Percentiles rank a stretch among this genome's conserved stretches.
These are phyloP conservation scores for Caenorhabditis angaria DNA, from an alignment of 2,888 invertebrate species.

Conservation along the genomic window DNA sequence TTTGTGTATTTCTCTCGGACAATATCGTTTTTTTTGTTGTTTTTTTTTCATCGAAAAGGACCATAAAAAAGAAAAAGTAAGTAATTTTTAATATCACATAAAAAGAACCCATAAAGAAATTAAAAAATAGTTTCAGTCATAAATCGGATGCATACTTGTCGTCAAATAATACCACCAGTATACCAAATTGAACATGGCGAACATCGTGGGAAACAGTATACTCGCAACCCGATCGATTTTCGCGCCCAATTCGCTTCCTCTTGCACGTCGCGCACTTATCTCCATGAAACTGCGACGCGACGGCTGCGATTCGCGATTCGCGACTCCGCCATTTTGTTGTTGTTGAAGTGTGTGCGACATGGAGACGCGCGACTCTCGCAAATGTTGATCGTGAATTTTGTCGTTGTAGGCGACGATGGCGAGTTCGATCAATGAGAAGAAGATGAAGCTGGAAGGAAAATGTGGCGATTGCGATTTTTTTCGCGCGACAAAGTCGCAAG, in stretches of 20 bases:
- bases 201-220: slow-evolving; percentile 65
- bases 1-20: too few species aligned
- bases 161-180: slow-evolving; percentile 65
- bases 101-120: neutral
- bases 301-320: neutral
- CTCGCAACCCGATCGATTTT: slow-evolving; percentile 64
- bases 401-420: slow-evolving; percentile 71
- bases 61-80: too few species aligned
- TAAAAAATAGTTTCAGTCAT: neutral
- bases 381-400: slow-evolving; percentile 65
- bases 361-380: slow-evolving; percentile 39
- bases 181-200: slow-evolving; percentile 63
- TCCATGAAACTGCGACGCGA: slow-evolving; percentile 40
- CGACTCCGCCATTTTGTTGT: neutral
- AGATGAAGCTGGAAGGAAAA: slow-evolving; percentile 56
- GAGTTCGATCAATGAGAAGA: slow-evolving; percentile 66
- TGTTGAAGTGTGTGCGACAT: neutral
- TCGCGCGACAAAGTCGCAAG: neutral
- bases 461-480: neutral
- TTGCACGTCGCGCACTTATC: slow-evolving; percentile 32
- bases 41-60: too few species aligned
- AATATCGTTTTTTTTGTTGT: too few species aligned
- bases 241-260: slow-evolving; percentile 63
- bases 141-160: slow-evolving; percentile 39
- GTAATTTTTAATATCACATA: neutral